Conservation (phyloP, 2,888 invertebrate genomes). For the Xanthia icteritia region DNA sequence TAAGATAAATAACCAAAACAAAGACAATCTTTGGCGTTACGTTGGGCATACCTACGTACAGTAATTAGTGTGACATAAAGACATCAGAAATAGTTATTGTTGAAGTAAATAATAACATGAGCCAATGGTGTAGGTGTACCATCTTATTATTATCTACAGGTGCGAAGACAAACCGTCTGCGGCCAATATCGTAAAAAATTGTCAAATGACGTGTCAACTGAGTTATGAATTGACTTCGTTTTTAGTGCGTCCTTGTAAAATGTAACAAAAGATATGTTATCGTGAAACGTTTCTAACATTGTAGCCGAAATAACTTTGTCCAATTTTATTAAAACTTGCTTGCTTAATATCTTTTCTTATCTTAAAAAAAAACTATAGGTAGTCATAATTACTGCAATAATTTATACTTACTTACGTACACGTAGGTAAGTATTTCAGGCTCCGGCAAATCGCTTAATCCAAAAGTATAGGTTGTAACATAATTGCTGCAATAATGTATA, state of each 20-base stretch:
- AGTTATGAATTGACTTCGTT: neutral
- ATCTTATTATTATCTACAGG: neutral
- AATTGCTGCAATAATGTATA: too few species aligned
- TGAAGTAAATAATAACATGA: conserved; percentile 25
- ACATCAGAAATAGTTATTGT: conserved; percentile 20
- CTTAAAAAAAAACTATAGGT: neutral
- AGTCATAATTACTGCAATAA: neutral
- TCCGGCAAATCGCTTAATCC: too few species aligned
- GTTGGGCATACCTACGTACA: too few species aligned
- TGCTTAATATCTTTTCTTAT: neutral
- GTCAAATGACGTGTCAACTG: neutral
- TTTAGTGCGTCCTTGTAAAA: neutral
- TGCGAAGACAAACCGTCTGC: neutral
- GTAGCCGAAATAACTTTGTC: too few species aligned
- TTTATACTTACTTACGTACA: too few species aligned
- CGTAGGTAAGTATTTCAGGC: too few species aligned
- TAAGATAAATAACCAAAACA: neutral
- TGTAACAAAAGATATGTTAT: neutral
- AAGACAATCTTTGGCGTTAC: neutral
- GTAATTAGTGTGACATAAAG: neutral
- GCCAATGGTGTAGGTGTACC: conserved; percentile 37
- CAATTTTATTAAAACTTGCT: too few species aligned
- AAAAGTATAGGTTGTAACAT: too few species aligned
- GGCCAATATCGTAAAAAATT: conserved; percentile 11
- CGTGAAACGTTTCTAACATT: neutral